phyloP scores from a whole-genome alignment of 1,140 invertebrate genomes.

The Monomorium pharaonis region DNA sequence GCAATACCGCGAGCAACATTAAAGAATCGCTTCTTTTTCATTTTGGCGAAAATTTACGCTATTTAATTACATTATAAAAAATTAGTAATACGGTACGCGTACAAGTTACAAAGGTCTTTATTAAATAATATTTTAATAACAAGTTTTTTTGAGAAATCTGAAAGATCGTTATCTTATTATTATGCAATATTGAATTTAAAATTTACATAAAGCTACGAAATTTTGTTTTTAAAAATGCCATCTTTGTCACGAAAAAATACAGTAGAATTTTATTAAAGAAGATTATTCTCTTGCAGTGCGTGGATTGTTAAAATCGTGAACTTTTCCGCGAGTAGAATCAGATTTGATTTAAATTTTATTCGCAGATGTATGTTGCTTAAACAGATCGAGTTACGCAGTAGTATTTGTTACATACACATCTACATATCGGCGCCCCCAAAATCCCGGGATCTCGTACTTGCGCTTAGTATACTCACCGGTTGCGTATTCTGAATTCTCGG shows the following conservation, averaged over 20 bases:
- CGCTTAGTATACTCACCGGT: background rate
- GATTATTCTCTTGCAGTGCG: background rate
- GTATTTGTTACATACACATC: constrained; percentile 15
- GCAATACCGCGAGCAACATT: constrained; percentile 5
- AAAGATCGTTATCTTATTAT: background rate
- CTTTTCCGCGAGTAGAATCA: background rate
- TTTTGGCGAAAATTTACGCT: background rate
- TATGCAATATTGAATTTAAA: background rate
- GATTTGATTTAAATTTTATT: constrained; percentile 32
- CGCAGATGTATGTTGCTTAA: constrained; percentile 24
- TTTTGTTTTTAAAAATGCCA: background rate
- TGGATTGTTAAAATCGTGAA: constrained; percentile 16
- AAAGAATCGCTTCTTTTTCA: constrained; percentile 23
- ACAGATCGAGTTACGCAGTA: constrained; percentile 24
- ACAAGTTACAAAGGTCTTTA: background rate
- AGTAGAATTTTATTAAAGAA: constrained; percentile 2
- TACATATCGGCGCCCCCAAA: constrained; percentile 11
- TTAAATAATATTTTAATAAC: background rate
- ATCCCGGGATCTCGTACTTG: constrained; percentile 11
- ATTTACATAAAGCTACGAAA: background rate
- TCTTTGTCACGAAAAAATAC: background rate
- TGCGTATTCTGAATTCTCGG: constrained; percentile 7
- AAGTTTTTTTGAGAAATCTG: background rate
- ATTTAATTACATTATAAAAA: constrained; percentile 3
- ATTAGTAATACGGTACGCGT: background rate